Evolutionary conservation across 37 sponge, comb jelly and placozoan genomes (phyloP).

Genomic region (Oscarella lobularis): DNA sequence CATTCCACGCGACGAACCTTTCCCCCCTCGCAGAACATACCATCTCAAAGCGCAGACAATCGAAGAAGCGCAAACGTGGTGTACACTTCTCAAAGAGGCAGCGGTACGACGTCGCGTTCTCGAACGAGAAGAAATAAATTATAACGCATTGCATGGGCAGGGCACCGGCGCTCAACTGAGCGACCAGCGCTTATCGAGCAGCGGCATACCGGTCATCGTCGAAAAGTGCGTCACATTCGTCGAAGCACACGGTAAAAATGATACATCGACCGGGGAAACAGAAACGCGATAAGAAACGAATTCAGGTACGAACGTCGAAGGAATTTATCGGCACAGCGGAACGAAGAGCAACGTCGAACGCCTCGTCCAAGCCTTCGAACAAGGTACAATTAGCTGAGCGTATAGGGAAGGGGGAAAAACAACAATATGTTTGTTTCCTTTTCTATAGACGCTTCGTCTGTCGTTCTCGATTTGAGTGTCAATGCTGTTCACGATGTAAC

Average conservation of each 20-base stretch:
- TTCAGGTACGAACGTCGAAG: constrained; percentile 44
- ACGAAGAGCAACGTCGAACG: constrained; percentile 36
- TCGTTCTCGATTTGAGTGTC: constrained; percentile 48
- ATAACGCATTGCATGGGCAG: too few species aligned
- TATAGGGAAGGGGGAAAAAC: too few species aligned
- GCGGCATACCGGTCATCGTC: constrained; percentile 53
- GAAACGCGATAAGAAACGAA: background rate
- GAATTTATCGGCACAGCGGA: constrained; percentile 73
- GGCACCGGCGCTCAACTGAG: background rate
- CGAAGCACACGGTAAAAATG: constrained; percentile 37
- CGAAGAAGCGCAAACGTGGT: background rate
- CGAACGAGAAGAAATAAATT: too few species aligned
- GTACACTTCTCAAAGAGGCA: background rate
- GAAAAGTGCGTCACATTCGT: constrained; percentile 85
- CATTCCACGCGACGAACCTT: background rate
- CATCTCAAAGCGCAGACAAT: background rate
- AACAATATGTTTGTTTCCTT: too few species aligned
- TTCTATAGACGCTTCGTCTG: constrained; percentile 52
- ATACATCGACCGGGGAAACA: background rate
- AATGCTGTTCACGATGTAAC: constrained; percentile 81
- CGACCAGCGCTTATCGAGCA: constrained; percentile 22
- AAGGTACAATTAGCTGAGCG: constrained; percentile 47
- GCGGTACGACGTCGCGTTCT: too few species aligned
- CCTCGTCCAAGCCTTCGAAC: constrained; percentile 47
- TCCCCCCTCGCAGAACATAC: background rate